Conservation (phyloP, 2,888 invertebrate species). For the Buathra laborator region DNA sequence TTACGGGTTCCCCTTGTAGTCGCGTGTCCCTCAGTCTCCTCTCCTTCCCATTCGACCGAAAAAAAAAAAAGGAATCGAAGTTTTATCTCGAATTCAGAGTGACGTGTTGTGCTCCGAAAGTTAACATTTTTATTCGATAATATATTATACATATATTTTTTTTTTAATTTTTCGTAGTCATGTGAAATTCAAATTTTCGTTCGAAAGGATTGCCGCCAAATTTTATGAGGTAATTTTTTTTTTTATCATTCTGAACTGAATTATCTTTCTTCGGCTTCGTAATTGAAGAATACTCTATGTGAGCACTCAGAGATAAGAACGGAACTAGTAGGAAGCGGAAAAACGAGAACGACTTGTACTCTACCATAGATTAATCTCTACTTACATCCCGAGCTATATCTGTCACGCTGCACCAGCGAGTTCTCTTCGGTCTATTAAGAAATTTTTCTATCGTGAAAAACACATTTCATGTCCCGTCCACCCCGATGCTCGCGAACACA, state of each 20-base stretch:
- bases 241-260: not conserved
- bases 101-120: conserved; percentile 9
- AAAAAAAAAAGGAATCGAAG: conserved; percentile 1
- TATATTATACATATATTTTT: not conserved
- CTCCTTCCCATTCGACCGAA: conserved; percentile 11
- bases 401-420: conserved; percentile 27
- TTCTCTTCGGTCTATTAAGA: conserved; percentile 54
- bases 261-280: not conserved
- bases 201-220: conserved; percentile 31
- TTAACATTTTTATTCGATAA: not conserved
- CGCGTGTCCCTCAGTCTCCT: conserved; percentile 50
- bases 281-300: not conserved
- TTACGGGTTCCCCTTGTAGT: conserved; percentile 39
- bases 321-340: not conserved
- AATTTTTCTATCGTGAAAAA: conserved; percentile 56
- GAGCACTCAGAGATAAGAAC: not conserved
- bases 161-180: conserved; percentile 17
- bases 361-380: conserved; percentile 51
- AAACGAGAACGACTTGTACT: conserved; percentile 30
- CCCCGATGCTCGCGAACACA: conserved; percentile 50
- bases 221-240: conserved; percentile 35
- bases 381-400: conserved; percentile 33
- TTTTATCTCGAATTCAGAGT: conserved; percentile 12
- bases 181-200: conserved; percentile 22
- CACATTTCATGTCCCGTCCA: conserved; percentile 22